Percentiles rank a stretch among this genome's conserved stretches.
phyloP scores from a whole-genome alignment of 2,888 invertebrate species.

The Rhagonycha lutea region DNA sequence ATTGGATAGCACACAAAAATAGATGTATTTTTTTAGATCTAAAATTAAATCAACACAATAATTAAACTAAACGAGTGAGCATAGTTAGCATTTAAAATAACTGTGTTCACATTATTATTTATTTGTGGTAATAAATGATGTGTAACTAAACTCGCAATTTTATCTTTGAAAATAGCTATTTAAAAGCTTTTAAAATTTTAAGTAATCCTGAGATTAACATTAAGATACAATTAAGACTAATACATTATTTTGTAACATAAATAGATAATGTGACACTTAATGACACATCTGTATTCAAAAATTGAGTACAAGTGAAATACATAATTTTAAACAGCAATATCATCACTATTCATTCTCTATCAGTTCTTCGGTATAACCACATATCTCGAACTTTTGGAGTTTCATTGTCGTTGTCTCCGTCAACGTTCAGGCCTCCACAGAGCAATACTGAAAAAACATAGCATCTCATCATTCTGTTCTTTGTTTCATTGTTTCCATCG shows the following conservation, averaged over 20 bases:
- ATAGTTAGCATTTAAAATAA: background rate
- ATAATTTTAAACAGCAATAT: background rate
- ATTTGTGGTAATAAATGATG: background rate
- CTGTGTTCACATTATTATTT: background rate
- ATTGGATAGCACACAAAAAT: background rate
- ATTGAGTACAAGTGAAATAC: background rate
- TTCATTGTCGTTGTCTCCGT: no score
- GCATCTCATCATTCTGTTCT: no score
- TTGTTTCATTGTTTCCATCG: no score
- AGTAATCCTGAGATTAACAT: background rate
- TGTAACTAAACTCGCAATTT: background rate
- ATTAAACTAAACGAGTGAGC: background rate
- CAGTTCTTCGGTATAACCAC: no score
- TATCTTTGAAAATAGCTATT: background rate
- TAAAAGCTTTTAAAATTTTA: background rate
- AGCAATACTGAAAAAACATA: no score
- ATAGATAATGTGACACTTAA: background rate
- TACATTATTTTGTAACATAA: background rate
- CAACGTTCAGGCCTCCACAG: no score
- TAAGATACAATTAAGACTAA: background rate
- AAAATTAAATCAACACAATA: background rate
- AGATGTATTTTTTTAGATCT: background rate
- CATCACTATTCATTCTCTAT: no score
- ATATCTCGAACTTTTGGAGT: no score
- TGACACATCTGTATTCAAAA: background rate